Percentiles rank a stretch among this genome's conserved stretches.
phyloP scores from a whole-genome alignment of 2,888 invertebrate species.

The Melangyna quadrimaculata region DNA sequence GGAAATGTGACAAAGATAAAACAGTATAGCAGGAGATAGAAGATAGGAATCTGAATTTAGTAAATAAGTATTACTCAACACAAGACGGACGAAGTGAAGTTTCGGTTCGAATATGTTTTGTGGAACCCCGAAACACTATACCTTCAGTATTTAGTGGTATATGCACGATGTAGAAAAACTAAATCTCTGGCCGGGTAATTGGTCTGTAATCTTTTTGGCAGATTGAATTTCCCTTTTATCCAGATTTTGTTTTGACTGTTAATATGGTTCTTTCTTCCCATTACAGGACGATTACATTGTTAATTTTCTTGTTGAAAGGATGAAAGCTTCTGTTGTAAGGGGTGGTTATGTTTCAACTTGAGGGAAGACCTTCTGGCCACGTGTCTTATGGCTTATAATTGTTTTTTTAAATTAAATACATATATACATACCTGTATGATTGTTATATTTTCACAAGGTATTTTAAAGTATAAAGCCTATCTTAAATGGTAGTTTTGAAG shows the following conservation, averaged over 20 bases:
- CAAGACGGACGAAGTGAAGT: not conserved
- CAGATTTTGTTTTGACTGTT: slow-evolving; percentile 81
- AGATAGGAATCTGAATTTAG: slow-evolving; percentile 55
- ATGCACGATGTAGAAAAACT: slow-evolving; percentile 1
- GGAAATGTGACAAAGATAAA: slow-evolving; percentile 48
- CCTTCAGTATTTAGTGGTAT: not conserved
- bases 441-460: not conserved
- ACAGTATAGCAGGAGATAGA: slow-evolving; percentile 13
- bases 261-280: slow-evolving; percentile 57
- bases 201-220: slow-evolving; percentile 82
- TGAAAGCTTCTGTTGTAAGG: not conserved
- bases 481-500: not conserved
- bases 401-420: slow-evolving; percentile 39
- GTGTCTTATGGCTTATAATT: slow-evolving; percentile 59
- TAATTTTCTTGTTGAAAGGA: slow-evolving; percentile 40
- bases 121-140: slow-evolving; percentile 55
- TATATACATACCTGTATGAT: not conserved
- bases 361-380: not conserved
- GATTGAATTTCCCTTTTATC: slow-evolving; percentile 82
- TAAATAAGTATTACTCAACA: slow-evolving; percentile 47
- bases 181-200: slow-evolving; percentile 77
- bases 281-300: slow-evolving; percentile 63
- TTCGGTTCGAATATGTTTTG: slow-evolving; percentile 39
- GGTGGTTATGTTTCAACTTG: not conserved
- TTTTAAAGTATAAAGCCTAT: not conserved